Evolutionary conservation across 1,140 invertebrate genomes (phyloP).

Genomic region (Sitobion miscanthi): DNA sequence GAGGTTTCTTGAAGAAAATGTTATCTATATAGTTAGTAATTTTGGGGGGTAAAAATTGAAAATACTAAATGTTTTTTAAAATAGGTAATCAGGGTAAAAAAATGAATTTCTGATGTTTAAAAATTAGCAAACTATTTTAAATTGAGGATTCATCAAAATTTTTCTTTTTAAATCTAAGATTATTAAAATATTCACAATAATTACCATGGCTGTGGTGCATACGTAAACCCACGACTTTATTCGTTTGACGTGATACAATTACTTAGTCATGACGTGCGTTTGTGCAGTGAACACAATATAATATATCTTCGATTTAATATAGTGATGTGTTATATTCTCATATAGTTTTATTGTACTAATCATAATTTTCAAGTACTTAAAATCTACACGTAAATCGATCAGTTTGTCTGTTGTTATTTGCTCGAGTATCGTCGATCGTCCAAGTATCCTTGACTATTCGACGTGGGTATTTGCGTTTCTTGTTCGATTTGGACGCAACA

Average conservation of each 20-base stretch:
- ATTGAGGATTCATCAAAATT: too few species aligned
- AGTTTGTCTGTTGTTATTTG: background rate
- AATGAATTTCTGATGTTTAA: too few species aligned
- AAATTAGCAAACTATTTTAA: too few species aligned
- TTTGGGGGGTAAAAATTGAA: too few species aligned
- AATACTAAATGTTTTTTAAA: too few species aligned
- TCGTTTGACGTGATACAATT: background rate
- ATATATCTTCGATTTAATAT: background rate
- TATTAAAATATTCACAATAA: background rate
- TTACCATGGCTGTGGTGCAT: background rate
- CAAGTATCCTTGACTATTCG: background rate
- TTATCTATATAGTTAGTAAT: too few species aligned
- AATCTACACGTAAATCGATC: background rate
- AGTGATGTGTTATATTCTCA: background rate
- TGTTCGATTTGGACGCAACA: background rate
- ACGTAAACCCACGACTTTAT: background rate
- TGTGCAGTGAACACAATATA: background rate
- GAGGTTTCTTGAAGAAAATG: too few species aligned
- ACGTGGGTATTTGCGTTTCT: background rate
- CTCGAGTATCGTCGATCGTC: background rate
- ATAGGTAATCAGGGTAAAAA: too few species aligned
- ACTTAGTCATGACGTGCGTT: background rate
- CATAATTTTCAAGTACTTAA: background rate
- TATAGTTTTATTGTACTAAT: background rate
- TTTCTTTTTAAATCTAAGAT: background rate